Conservation (phyloP, 2,888 invertebrate species). For the Rhagium mordax region DNA sequence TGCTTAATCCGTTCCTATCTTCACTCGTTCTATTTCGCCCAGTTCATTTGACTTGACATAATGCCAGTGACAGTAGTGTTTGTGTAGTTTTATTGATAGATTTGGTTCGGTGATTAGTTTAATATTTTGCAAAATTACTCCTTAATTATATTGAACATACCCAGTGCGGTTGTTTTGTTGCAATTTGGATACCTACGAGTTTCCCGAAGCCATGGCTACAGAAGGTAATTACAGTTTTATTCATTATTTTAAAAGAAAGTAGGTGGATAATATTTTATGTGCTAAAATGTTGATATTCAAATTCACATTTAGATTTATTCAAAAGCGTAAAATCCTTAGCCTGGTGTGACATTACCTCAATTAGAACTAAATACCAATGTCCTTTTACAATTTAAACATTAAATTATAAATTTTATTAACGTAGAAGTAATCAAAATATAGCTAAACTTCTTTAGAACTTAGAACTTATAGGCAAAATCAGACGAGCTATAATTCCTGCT, state of each 20-base stretch:
- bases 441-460: no score
- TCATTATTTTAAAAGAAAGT: slow-evolving; percentile 15
- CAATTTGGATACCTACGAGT: not conserved
- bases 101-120: not conserved
- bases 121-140: not conserved
- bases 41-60: not conserved
- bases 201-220: slow-evolving; percentile 31
- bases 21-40: not conserved
- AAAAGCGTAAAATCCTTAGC: no score
- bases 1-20: not conserved
- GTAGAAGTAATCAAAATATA: no score
- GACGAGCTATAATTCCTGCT: no score
- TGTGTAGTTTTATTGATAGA: not conserved
- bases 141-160: not conserved
- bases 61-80: not conserved
- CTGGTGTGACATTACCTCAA: no score
- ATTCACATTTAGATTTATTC: no score
- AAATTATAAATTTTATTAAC: no score
- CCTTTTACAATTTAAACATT: no score
- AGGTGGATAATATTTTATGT: not conserved
- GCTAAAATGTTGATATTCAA: not conserved
- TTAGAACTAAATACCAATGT: no score
- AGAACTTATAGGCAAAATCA: no score
- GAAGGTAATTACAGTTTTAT: slow-evolving; percentile 15
- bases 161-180: not conserved